phyloP scores from a whole-genome alignment of 2,797 vertebrate species.

The Hippopotamyrus pictus region DNA sequence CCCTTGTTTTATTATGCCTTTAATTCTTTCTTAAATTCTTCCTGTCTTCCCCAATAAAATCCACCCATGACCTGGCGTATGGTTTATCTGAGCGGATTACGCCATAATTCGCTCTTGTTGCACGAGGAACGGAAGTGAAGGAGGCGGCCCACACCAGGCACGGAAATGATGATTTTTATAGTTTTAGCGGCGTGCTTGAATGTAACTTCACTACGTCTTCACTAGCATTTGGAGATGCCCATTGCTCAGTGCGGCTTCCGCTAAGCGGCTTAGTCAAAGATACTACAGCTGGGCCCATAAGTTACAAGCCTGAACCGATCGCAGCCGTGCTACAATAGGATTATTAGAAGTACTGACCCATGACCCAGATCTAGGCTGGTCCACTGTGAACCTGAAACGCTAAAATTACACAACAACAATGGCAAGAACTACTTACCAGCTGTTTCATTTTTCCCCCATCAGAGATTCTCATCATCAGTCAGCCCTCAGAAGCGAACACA shows the following conservation, averaged over 20 bases:
- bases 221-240: neutral
- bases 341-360: neutral
- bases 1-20: neutral
- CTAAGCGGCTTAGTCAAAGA: neutral
- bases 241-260: neutral
- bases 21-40: neutral
- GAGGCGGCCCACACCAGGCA: neutral
- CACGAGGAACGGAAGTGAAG: neutral
- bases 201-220: neutral
- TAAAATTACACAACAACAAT: neutral
- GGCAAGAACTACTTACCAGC: neutral
- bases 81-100: neutral
- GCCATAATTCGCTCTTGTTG: neutral
- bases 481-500: neutral
- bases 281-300: neutral
- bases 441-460: neutral
- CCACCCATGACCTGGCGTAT: neutral
- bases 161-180: neutral
- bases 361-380: neutral
- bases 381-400: neutral
- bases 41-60: neutral
- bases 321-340: neutral
- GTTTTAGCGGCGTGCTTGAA: neutral
- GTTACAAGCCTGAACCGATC: neutral
- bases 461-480: neutral